Evolutionary conservation across 1,140 invertebrate species (phyloP), one percentile per base, ranked within the genome.

Genomic region (Acromyrmex echinatior): DNA sequence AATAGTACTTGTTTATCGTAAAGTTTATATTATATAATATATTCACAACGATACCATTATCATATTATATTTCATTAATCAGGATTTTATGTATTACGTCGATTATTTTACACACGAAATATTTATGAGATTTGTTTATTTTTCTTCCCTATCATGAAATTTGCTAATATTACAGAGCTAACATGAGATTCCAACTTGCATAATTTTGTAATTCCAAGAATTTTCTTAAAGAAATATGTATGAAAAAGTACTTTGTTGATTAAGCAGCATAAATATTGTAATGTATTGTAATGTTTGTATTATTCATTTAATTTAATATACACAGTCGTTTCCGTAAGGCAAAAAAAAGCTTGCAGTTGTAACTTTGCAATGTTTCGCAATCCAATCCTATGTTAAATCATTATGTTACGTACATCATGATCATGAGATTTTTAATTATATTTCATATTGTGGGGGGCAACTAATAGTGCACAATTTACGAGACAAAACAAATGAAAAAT

Each of bases 1-100:
- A 84, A 84, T 74, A 62, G 70, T 28, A 74, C 73, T 74, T 73
- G 58, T 74, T 84, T 49, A n/a, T 56, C 56, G 9, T 45, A 21
- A 28, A 76, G 39, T 84, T 74, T 60, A 82, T 60, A 58, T 71
- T 45, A 45, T 21, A 58, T n/a, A 71, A 45, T 21, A 58, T n/a
- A 71, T 70, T 28, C 14, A 53, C 58, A 68, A 51, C 4, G 9
- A 70, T 56, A 66, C 49, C 49, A 39, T 80, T 80, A 80, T 68
- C n/a, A 56, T 51, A 39, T 80, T 66, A 82, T 74, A 74, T 62
- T 84, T 76, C n/a, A 62, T 74, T 62, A 63, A 35, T 3, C 18
- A 74, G 14, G 3, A 76, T 84, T 74, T 84, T 7, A 84, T 18
- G 4, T 35, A 21, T n/a, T 31, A 9, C 12, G 0, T 49, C 4